Evolutionary conservation across 2,888 invertebrate species (phyloP).

Genomic region (Sminthurides aquaticus): DNA sequence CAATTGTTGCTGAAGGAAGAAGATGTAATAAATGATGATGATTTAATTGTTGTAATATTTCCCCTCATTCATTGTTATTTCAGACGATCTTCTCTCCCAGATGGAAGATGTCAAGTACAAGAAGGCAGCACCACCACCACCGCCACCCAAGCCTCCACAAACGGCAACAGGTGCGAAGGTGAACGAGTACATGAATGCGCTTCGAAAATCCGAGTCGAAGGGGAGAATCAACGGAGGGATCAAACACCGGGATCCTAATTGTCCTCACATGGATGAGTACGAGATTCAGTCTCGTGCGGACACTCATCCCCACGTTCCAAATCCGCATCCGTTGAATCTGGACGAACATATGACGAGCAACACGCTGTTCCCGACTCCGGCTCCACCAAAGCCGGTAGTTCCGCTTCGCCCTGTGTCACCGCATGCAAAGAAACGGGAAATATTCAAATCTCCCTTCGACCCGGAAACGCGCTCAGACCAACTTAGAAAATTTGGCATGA

Average conservation of each 20-base stretch:
- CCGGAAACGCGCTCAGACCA: constrained; percentile 17
- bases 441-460: constrained; percentile 22
- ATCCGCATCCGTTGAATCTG: constrained; percentile 16
- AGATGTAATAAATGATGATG: neutral
- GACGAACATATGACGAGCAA: constrained; percentile 18
- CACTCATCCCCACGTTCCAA: constrained; percentile 18
- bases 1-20: neutral
- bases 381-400: constrained; percentile 9
- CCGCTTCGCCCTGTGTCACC: constrained; percentile 12
- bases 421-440: constrained; percentile 8
- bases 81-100: constrained; percentile 21
- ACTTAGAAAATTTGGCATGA: constrained; percentile 27
- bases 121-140: constrained; percentile 16
- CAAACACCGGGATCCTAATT: constrained; percentile 12
- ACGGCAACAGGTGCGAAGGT: neutral
- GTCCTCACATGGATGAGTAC: constrained; percentile 13
- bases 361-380: constrained; percentile 19
- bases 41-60: neutral
- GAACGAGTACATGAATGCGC: neutral
- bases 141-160: constrained; percentile 3
- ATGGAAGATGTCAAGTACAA: constrained; percentile 24
- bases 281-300: constrained; percentile 15
- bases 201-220: neutral
- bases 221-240: neutral
- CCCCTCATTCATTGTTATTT: neutral